Evolutionary conservation across 2,113 vertebrate species (phyloP).

Genomic region (Eurypyga helias): DNA sequence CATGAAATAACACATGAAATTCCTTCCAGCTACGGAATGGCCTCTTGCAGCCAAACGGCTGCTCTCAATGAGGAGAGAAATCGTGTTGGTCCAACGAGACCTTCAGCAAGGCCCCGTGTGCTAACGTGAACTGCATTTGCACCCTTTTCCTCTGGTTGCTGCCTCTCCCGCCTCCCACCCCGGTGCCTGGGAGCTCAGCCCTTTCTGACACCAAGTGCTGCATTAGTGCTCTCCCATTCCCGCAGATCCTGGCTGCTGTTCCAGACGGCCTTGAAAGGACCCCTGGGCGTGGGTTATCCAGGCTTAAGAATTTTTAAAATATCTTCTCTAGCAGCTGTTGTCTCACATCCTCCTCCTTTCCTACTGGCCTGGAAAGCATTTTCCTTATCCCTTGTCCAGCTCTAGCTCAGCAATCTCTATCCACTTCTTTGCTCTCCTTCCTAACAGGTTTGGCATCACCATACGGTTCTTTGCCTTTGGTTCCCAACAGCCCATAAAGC

Average conservation of each 20-base stretch:
- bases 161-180: not conserved
- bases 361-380: conserved; percentile 39
- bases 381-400: not conserved
- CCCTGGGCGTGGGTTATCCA: conserved; percentile 16
- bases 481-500: not conserved
- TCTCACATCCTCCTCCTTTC: conserved; percentile 12
- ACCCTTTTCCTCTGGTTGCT: not conserved
- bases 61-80: not conserved
- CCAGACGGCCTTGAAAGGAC: not conserved
- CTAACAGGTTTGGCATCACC: not conserved
- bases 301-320: not conserved
- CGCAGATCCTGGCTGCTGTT: not conserved
- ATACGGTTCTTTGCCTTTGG: not conserved
- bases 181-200: rapidly evolving
- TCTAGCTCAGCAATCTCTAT: not conserved
- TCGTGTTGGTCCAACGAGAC: rapidly evolving
- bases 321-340: conserved; percentile 45
- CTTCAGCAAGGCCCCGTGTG: not conserved
- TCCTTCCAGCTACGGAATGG: not conserved
- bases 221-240: not conserved
- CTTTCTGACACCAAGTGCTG: rapidly evolving
- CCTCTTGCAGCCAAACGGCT: not conserved
- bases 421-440: not conserved
- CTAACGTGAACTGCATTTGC: not conserved
- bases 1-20: not conserved